Percentiles rank a stretch among this genome's conserved stretches.
phyloP scores from a whole-genome alignment of 2,113 vertebrate species.

The Eudorcas thomsonii region DNA sequence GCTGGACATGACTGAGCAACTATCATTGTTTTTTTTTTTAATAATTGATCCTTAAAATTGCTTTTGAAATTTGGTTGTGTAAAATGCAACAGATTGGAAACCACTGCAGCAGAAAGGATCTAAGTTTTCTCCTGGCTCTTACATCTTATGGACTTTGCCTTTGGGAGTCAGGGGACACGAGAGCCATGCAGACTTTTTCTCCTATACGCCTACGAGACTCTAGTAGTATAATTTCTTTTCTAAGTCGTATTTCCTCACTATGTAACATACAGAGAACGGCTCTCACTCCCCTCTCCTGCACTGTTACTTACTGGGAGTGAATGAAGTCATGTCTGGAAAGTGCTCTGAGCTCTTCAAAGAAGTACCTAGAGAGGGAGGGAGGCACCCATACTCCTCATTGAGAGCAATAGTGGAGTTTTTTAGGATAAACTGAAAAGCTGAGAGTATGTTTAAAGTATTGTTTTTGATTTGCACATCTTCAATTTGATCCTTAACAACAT shows the following conservation, averaged over 20 bases:
- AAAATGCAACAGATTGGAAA: not conserved
- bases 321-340: constrained; percentile 64
- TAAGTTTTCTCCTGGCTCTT: not conserved
- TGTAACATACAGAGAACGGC: not conserved
- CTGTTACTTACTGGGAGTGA: not conserved
- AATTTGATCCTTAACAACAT: constrained; percentile 43
- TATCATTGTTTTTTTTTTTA: not conserved
- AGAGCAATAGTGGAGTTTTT: not conserved
- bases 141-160: not conserved
- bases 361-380: not conserved
- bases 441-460: constrained; percentile 33
- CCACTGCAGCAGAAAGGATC: not conserved
- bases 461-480: constrained; percentile 68
- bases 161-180: not conserved
- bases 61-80: constrained; percentile 5
- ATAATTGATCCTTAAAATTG: not conserved
- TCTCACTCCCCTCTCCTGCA: not conserved
- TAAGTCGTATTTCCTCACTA: not conserved
- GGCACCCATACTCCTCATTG: not conserved
- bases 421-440: constrained; percentile 30
- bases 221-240: not conserved
- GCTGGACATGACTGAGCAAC: not conserved
- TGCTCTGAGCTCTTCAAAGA: not conserved
- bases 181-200: not conserved
- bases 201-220: not conserved